Percentiles rank a stretch among this genome's conserved stretches.
These are phyloP conservation scores for Clarias batrachus DNA, from an alignment of 2,113 vertebrate species.

Conservation along the genomic window DNA sequence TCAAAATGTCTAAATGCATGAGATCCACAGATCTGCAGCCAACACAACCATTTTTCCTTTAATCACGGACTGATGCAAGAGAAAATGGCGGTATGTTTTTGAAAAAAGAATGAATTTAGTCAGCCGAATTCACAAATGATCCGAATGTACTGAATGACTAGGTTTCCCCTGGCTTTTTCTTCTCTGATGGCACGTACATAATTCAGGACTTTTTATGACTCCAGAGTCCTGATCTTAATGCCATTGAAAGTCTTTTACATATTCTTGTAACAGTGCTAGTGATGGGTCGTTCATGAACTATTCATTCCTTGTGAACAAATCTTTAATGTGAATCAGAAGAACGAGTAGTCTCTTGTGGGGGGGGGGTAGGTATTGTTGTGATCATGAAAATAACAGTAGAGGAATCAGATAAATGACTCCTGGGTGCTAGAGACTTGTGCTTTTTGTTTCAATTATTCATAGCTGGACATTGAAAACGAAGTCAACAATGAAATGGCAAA, in stretches of 20 bases:
- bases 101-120: too few species aligned
- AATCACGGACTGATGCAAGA: not conserved
- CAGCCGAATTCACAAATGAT: too few species aligned
- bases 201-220: too few species aligned
- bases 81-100: not conserved
- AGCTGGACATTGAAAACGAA: slow-evolving; percentile 96
- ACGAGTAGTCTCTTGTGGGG: too few species aligned
- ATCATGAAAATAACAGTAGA: not conserved
- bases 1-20: not conserved
- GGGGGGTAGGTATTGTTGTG: not conserved
- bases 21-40: not conserved
- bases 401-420: not conserved
- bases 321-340: not conserved
- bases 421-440: not conserved
- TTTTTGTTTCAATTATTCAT: slow-evolving; percentile 28
- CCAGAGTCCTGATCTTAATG: too few species aligned
- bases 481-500: slow-evolving; percentile 99
- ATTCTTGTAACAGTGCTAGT: not conserved
- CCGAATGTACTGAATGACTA: too few species aligned
- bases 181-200: too few species aligned
- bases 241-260: too few species aligned
- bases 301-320: too few species aligned
- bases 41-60: not conserved
- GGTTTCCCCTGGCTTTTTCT: too few species aligned
- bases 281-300: too few species aligned